Evolutionary conservation across 2,797 vertebrate genomes (phyloP).

Genomic region (Moxostoma hubbsi): DNA sequence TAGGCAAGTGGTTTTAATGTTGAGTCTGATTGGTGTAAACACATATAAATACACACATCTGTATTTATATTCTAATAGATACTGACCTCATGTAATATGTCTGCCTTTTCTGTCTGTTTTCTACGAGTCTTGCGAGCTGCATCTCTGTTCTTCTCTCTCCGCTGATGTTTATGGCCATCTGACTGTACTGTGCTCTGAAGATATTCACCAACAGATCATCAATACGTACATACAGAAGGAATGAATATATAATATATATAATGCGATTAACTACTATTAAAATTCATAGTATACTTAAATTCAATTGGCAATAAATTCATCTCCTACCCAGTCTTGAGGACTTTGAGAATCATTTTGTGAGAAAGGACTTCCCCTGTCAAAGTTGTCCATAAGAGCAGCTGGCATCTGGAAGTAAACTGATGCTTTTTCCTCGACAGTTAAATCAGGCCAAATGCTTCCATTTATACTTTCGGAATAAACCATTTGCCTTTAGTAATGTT

Average conservation of each 20-base stretch:
- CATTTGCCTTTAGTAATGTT: neutral
- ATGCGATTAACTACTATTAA: neutral
- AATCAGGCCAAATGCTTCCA: slow-evolving; percentile 1
- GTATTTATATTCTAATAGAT: no score
- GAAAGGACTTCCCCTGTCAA: slow-evolving; percentile 58
- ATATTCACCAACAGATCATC: neutral
- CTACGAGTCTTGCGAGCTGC: slow-evolving; percentile 82
- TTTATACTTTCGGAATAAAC: neutral
- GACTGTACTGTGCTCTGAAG: slow-evolving; percentile 57
- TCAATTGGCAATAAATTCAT: slow-evolving; percentile 1
- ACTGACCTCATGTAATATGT: slow-evolving; percentile 83
- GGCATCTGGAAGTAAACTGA: slow-evolving; percentile 63
- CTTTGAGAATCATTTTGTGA: slow-evolving; percentile 66
- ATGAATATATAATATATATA: neutral
- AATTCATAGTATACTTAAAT: neutral
- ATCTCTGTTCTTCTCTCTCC: slow-evolving; percentile 76
- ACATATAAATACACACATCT: no score
- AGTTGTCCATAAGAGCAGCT: slow-evolving; percentile 67
- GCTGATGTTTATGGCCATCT: slow-evolving; percentile 59
- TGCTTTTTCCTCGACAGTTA: neutral
- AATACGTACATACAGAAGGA: neutral
- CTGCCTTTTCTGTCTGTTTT: slow-evolving; percentile 83
- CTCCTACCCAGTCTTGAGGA: slow-evolving; percentile 65
- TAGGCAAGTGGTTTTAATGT: no score
- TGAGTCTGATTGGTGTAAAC: no score